These are phyloP conservation scores for Heterotilapia buettikoferi DNA, from an alignment of 2,113 vertebrate genomes.

Conservation along the genomic window DNA sequence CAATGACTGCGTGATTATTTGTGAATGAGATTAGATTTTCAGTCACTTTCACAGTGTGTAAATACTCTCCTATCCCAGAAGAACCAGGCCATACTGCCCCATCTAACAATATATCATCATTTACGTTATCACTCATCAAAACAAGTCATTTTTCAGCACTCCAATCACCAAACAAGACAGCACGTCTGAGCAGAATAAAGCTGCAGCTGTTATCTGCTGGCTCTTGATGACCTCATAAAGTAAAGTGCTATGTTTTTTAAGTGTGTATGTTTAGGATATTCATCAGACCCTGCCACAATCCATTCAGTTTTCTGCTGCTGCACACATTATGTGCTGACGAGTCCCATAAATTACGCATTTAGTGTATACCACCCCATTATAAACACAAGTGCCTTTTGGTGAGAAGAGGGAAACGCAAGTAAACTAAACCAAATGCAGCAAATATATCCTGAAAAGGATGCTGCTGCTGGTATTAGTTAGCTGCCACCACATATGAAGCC, in stretches of 20 bases:
- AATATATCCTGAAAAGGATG: slow-evolving; percentile 11
- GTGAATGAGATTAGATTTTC: neutral
- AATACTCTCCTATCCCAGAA: neutral
- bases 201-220: neutral
- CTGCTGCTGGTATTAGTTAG: slow-evolving; percentile 43
- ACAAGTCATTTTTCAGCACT: neutral
- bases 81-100: neutral
- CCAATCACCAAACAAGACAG: neutral
- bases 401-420: neutral
- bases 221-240: neutral
- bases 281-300: neutral
- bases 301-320: slow-evolving; percentile 16
- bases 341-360: slow-evolving; percentile 7
- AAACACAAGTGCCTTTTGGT: slow-evolving; percentile 8
- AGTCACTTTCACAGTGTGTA: neutral
- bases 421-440: slow-evolving; percentile 16
- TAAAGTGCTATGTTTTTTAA: neutral
- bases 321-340: neutral
- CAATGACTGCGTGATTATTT: neutral
- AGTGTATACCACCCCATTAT: neutral
- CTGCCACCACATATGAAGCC: slow-evolving; percentile 40
- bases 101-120: neutral
- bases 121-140: neutral
- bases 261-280: neutral
- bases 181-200: neutral